Base-by-base conservation (phyloP, 2,113 vertebrate species). In the Recurvirostra avosetta region DNA sequence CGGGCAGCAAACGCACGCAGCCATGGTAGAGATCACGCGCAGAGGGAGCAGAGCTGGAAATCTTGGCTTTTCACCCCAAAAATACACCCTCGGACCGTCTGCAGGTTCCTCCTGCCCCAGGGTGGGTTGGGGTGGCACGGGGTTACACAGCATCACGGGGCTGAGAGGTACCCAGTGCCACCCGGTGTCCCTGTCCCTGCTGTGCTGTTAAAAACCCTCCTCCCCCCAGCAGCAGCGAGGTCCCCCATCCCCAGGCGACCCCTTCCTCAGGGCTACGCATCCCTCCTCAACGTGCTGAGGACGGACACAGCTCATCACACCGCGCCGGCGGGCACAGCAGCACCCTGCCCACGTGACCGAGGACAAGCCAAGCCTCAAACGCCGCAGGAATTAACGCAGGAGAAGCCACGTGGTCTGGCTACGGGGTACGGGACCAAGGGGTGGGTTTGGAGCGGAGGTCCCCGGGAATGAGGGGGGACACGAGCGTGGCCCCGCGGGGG, bases 21-120 rank as follows among this genome's bases (percentile, higher is more conserved):
- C 8, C 3, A 8, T 2, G 12, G n/a, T 1, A 36, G 14, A 32
- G 27, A 9, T n/a, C n/a, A 49, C 0, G 0, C 5, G 17, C 12
- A 36, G 38, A 27, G 13, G 20, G 15, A 50, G 16, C 3, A 5
- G 17, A 43, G 59, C 41, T 61, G n/a, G 53, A 67, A 78, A 56
- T 56, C 32, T n/a, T 55, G 11, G 15, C 4, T 68, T 73, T 62
- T 15, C 47, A 27, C 23, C 61, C 88, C 66, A 52, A 91, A 87
- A 87, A 34, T 2, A 22, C 12, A 49, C 0, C 1, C 6, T 30
- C 20, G 14, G 41, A 29, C 3, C 1, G 2, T 25, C 2, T 26
- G 10, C 29, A 43, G 27, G 23, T 12, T 70, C 27, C 32, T 12
- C 9, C 61, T 27, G 9, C 12, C 36, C 30, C 27, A 12, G 30